Evolutionary conservation across 2,113 vertebrate genomes (phyloP).

Genomic region (Falco punctatus): DNA sequence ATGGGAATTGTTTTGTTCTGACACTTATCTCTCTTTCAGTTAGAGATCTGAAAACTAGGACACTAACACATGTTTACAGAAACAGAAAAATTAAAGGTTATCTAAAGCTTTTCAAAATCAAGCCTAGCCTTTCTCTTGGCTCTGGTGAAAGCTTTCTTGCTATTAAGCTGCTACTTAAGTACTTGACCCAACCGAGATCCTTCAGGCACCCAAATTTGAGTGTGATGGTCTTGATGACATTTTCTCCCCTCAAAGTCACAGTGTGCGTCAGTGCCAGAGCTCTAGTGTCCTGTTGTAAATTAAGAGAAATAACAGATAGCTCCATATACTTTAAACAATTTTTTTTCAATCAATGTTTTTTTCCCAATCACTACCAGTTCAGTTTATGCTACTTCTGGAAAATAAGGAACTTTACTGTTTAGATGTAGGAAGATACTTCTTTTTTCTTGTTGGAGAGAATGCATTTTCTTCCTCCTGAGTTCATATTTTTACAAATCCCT

Average conservation of each 20-base stretch:
- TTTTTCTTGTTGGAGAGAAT: background rate
- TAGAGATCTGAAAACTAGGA: background rate
- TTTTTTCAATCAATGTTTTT: background rate
- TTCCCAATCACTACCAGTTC: background rate
- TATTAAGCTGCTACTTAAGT: background rate
- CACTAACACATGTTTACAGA: background rate
- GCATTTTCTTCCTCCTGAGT: background rate
- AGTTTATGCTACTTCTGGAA: background rate
- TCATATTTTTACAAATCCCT: background rate
- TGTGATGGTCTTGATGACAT: too few relatives aligned
- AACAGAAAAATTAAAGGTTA: background rate
- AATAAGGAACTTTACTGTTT: background rate
- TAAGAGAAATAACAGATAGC: background rate
- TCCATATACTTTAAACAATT: background rate
- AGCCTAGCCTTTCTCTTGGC: background rate
- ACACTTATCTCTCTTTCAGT: background rate
- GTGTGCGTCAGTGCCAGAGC: background rate
- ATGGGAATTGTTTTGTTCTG: background rate
- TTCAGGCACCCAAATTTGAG: background rate
- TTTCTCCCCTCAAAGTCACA: background rate
- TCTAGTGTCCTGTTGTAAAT: background rate
- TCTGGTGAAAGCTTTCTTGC: background rate
- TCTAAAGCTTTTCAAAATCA: background rate
- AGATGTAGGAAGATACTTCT: background rate
- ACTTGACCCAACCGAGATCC: background rate